A percentile compares a stretch with the other conserved stretches of the same genome.
Evolutionary conservation across 2,888 invertebrate species (phyloP).

Genomic region (Galeruca laticollis): DNA sequence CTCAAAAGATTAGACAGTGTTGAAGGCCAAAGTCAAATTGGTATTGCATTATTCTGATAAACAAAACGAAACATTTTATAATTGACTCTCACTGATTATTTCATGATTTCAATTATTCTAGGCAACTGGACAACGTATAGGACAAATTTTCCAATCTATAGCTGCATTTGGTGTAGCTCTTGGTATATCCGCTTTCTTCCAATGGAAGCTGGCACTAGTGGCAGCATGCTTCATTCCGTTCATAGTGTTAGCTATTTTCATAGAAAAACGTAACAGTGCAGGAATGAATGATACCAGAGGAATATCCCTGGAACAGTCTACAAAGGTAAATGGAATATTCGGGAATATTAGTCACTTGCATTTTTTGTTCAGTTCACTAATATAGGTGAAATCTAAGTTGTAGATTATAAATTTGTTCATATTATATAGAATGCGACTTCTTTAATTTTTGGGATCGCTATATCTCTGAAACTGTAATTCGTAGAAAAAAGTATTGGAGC

Average conservation of each 20-base stretch:
- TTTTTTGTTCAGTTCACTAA: no score
- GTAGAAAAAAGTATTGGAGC: no score
- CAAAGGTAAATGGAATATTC: slow-evolving; percentile 71
- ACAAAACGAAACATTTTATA: background rate
- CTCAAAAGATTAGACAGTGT: no score
- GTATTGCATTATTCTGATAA: no score
- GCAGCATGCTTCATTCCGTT: slow-evolving; percentile 80
- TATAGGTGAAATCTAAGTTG: no score
- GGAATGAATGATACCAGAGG: slow-evolving; percentile 78
- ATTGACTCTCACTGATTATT: background rate
- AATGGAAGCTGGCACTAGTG: slow-evolving; percentile 81
- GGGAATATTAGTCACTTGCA: no score
- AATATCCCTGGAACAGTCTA: slow-evolving; percentile 78
- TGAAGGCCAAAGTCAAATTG: no score
- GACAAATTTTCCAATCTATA: slow-evolving; percentile 80
- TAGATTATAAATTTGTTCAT: no score
- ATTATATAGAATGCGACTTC: no score
- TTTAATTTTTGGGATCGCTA: no score
- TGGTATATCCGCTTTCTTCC: slow-evolving; percentile 76
- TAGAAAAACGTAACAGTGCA: slow-evolving; percentile 76
- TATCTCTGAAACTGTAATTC: no score
- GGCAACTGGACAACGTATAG: slow-evolving; percentile 86
- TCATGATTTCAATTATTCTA: slow-evolving; percentile 58
- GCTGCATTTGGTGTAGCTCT: slow-evolving; percentile 78
- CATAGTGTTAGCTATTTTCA: slow-evolving; percentile 75